phyloP scores from a whole-genome alignment of 2,888 invertebrate genomes.

The Beris chalybata region DNA sequence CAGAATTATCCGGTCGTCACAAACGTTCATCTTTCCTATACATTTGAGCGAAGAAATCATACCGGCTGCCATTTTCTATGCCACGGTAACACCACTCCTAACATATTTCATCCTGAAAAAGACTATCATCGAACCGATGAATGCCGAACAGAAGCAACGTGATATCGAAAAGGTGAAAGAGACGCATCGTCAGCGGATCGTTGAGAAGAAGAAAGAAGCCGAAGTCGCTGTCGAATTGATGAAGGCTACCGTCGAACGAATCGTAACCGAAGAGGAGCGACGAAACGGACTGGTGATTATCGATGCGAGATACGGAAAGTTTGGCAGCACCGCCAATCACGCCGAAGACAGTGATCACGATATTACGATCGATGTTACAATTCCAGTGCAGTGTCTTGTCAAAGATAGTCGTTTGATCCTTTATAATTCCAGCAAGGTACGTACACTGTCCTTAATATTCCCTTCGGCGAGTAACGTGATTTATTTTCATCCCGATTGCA shows the following conservation, averaged over 20 bases:
- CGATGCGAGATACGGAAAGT: constrained; percentile 79
- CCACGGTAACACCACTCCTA: constrained; percentile 83
- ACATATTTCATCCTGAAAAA: constrained; percentile 82
- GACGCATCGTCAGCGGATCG: constrained; percentile 70
- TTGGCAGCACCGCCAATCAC: constrained; percentile 45
- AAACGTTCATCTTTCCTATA: constrained; percentile 86
- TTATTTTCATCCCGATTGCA: constrained; percentile 49
- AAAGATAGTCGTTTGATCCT: constrained; percentile 87
- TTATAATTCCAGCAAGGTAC: constrained; percentile 83
- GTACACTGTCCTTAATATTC: neutral
- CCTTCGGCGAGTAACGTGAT: neutral
- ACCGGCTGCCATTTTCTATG: constrained; percentile 90
- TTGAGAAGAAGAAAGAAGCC: constrained; percentile 82
- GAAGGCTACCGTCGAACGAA: constrained; percentile 86
- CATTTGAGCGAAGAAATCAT: constrained; percentile 87
- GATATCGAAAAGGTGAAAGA: constrained; percentile 82
- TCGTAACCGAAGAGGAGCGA: constrained; percentile 76
- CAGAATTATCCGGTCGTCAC: constrained; percentile 83
- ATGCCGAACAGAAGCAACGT: constrained; percentile 73
- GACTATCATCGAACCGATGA: constrained; percentile 81
- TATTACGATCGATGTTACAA: constrained; percentile 82
- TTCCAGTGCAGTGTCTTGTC: constrained; percentile 91
- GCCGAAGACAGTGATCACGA: constrained; percentile 40
- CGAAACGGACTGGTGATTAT: constrained; percentile 84
- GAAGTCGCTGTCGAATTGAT: constrained; percentile 85